These are phyloP conservation scores for Bhutanitis thaidina DNA, from an alignment of 2,888 invertebrate genomes.

Conservation along the genomic window DNA sequence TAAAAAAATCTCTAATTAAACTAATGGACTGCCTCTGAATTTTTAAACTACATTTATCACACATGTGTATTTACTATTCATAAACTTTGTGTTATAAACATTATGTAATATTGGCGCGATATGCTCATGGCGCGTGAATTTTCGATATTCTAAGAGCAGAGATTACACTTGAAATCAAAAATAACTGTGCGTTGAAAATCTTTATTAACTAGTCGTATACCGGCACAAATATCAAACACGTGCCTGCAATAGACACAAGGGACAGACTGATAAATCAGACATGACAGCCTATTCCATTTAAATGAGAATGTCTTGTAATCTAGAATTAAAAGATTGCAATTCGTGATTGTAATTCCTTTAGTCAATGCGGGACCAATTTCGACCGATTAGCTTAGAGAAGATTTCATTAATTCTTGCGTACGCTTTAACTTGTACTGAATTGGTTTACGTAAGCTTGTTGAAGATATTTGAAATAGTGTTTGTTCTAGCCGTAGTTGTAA, in stretches of 20 bases:
- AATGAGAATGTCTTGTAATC: conserved; percentile 25
- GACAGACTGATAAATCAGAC: conserved; percentile 30
- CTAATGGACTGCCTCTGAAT: too few relatives aligned
- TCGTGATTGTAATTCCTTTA: conserved; percentile 6
- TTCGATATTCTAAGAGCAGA: too few relatives aligned
- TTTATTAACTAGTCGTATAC: too few relatives aligned
- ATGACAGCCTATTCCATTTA: conserved; percentile 20
- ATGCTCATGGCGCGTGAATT: too few relatives aligned
- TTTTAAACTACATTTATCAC: too few relatives aligned
- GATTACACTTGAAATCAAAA: too few relatives aligned
- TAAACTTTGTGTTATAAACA: too few relatives aligned
- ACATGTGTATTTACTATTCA: too few relatives aligned
- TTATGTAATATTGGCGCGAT: too few relatives aligned
- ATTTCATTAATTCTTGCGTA: background rate
- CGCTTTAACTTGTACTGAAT: conserved; percentile 1
- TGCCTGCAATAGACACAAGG: background rate
- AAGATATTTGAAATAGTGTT: background rate
- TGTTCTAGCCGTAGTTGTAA: too few relatives aligned
- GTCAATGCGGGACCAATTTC: conserved; percentile 2
- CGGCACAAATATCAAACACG: background rate
- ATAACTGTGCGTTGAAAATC: too few relatives aligned
- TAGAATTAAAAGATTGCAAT: conserved; percentile 18
- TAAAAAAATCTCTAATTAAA: too few relatives aligned
- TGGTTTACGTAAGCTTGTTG: background rate
- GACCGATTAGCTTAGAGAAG: conserved; percentile 3